A percentile compares a stretch with the other conserved stretches of the same genome.
phyloP scores from a whole-genome alignment of 2,113 vertebrate species.

The Pituophis catenifer region DNA sequence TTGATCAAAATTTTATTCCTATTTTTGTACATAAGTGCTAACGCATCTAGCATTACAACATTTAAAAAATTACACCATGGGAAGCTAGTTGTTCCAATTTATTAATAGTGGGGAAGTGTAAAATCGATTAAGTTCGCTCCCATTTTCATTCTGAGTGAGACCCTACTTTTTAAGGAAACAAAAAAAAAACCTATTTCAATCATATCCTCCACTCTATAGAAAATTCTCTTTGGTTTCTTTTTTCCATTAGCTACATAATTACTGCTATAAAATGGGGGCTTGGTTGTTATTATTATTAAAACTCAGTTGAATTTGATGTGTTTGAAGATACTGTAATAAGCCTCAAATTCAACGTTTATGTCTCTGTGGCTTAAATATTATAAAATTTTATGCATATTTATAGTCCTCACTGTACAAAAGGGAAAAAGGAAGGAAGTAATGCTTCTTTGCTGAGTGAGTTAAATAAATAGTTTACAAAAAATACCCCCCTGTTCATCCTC shows the following conservation, averaged over 20 bases:
- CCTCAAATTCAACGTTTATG: neutral
- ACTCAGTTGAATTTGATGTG: neutral
- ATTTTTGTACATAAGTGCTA: neutral
- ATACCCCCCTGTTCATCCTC: neutral
- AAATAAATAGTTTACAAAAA: neutral
- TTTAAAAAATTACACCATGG: neutral
- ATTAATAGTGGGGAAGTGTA: neutral
- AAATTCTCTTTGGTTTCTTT: neutral
- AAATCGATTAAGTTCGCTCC: neutral
- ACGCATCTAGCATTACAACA: neutral
- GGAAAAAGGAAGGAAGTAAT: neutral
- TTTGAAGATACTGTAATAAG: neutral
- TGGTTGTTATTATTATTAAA: neutral
- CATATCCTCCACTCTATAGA: neutral
- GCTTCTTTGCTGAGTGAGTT: neutral
- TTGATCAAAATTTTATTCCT: neutral
- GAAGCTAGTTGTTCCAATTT: neutral
- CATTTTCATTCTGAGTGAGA: neutral
- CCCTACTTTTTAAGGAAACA: neutral
- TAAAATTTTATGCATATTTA: neutral
- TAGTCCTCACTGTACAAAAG: neutral
- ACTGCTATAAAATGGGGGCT: neutral
- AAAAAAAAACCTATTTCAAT: neutral
- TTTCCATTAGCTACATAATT: neutral
- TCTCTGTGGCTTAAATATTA: neutral